A percentile compares a stretch with the other conserved stretches of the same genome.
Conservation (phyloP, 2,797 vertebrate genomes). For the Sternarchorhynchus goeldii region DNA sequence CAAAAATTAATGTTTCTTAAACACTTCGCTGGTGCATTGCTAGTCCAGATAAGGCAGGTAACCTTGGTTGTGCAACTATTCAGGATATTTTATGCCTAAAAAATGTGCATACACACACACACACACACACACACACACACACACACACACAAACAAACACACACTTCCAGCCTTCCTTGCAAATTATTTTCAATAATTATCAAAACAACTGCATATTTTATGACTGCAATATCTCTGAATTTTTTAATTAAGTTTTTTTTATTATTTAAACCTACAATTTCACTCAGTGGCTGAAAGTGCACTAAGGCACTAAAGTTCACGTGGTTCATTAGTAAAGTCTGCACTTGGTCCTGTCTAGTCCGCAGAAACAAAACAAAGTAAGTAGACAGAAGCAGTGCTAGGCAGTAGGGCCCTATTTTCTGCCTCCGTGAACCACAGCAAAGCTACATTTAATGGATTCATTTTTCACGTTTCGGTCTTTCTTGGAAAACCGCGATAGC, state of each 20-base stretch:
- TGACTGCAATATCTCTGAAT: conserved; percentile 8
- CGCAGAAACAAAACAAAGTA: conserved; percentile 1
- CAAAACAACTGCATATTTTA: conserved; percentile 5
- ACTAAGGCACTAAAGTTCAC: conserved; percentile 11
- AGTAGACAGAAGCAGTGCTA: conserved; percentile 1
- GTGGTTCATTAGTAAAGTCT: conserved; percentile 33
- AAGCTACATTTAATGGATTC: conserved; percentile 40
- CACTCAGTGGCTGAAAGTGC: conserved; percentile 17
- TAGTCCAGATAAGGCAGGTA: no score
- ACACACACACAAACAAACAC: conserved; percentile 5
- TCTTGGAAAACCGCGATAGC: conserved; percentile 13
- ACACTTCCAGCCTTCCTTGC: not conserved
- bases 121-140: not conserved
- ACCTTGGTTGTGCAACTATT: no score
- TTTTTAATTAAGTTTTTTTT: conserved; percentile 30
- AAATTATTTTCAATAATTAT: not conserved
- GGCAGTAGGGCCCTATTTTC: conserved; percentile 27
- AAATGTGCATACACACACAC: not conserved
- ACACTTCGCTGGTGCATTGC: no score
- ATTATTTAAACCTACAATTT: conserved; percentile 28
- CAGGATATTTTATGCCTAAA: no score
- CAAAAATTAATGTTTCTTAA: no score
- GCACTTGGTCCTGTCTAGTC: conserved; percentile 13
- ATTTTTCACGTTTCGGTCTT: conserved; percentile 21
- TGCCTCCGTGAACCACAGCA: conserved; percentile 29